phyloP scores from a whole-genome alignment of 2,797 vertebrate species.

The Chromobotia macracanthus region DNA sequence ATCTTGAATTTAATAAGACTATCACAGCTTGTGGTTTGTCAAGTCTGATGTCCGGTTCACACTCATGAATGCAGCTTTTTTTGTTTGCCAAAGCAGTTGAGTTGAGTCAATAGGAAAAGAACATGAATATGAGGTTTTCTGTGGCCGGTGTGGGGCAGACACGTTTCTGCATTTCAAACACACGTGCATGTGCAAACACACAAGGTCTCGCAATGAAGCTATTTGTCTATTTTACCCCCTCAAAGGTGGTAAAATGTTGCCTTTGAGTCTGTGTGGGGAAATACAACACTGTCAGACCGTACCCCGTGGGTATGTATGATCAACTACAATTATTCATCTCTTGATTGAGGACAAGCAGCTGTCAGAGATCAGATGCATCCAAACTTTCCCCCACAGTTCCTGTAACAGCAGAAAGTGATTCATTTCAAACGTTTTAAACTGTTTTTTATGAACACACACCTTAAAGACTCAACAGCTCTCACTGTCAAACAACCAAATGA shows the following conservation, averaged over 20 bases:
- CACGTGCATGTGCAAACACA: slow-evolving; percentile 74
- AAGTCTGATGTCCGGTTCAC: too few relatives aligned
- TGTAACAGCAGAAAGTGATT: background rate
- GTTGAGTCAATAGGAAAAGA: slow-evolving; percentile 21
- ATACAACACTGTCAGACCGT: background rate
- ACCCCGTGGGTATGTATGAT: too few relatives aligned
- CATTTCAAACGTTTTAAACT: background rate
- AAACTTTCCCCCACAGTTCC: background rate
- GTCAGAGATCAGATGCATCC: background rate
- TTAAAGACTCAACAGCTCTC: background rate
- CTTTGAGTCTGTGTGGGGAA: background rate
- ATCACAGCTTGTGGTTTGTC: too few relatives aligned
- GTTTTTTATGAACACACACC: background rate
- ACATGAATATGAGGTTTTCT: background rate
- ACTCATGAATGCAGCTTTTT: slow-evolving; percentile 14
- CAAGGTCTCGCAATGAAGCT: background rate
- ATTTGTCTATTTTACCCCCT: background rate
- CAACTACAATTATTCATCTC: background rate
- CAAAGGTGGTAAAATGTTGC: background rate
- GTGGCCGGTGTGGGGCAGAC: background rate
- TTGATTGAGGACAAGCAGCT: background rate
- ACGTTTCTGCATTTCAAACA: slow-evolving; percentile 58
- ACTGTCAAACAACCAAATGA: background rate
- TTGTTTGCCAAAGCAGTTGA: background rate
- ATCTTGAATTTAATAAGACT: background rate